Evolutionary conservation across 2,888 invertebrate genomes (phyloP).

Genomic region (Abscondita cerata): DNA sequence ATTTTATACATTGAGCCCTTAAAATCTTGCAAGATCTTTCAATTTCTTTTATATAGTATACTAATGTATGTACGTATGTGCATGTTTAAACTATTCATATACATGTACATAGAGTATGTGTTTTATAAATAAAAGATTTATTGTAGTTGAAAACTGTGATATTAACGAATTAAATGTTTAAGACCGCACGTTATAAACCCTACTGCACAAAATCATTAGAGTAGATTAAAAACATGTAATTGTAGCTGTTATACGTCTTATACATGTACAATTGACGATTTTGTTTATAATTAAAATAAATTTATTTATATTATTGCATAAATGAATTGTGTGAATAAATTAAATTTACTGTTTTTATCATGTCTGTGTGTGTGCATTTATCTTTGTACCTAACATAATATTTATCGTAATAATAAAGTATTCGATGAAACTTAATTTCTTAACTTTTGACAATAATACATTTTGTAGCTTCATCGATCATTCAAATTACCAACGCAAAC

Average conservation of each 20-base stretch:
- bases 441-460: too few relatives aligned
- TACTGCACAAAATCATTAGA: slow-evolving; percentile 21
- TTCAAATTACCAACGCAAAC: too few relatives aligned
- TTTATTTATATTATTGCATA: not conserved
- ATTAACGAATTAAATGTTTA: slow-evolving; percentile 38
- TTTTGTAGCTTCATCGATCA: too few relatives aligned
- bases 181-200: slow-evolving; percentile 22
- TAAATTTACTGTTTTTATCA: slow-evolving; percentile 7
- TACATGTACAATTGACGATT: not conserved
- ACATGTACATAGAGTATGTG: slow-evolving; percentile 25
- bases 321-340: not conserved
- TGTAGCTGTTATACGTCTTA: not conserved
- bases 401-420: too few relatives aligned
- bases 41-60: slow-evolving; percentile 18
- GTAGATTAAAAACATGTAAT: not conserved
- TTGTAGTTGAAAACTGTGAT: slow-evolving; percentile 43
- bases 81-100: slow-evolving; percentile 8
- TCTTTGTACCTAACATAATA: not conserved
- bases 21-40: slow-evolving; percentile 42
- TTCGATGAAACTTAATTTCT: too few relatives aligned
- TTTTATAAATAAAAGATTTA: slow-evolving; percentile 26
- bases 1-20: slow-evolving; percentile 53
- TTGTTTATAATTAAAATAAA: too few relatives aligned
- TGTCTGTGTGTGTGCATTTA: not conserved
- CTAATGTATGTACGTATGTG: slow-evolving; percentile 10